Percentiles rank a stretch among this genome's conserved stretches.
Evolutionary conservation across 2,113 vertebrate species (phyloP).

Genomic region (Eleginops maclovinus): DNA sequence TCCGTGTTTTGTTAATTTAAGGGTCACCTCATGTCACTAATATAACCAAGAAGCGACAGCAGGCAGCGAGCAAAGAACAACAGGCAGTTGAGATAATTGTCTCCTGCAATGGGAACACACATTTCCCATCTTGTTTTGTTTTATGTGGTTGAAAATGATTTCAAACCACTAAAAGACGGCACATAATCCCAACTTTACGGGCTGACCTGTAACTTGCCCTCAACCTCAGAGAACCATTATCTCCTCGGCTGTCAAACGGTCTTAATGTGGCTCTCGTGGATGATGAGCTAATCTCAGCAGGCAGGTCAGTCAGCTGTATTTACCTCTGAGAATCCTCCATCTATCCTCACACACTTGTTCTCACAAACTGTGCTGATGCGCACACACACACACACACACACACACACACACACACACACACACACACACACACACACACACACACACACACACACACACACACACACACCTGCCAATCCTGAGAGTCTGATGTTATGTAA

Average conservation of each 20-base stretch:
- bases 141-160: slow-evolving; percentile 5
- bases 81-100: not conserved
- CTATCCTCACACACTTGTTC: slow-evolving; percentile 26
- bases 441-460: not conserved
- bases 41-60: slow-evolving; percentile 45
- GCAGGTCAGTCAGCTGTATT: slow-evolving; percentile 57
- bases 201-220: slow-evolving; percentile 26
- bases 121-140: not conserved
- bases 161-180: not conserved
- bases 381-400: slow-evolving; percentile 11
- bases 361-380: not conserved
- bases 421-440: slow-evolving; percentile 13
- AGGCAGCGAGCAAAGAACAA: not conserved
- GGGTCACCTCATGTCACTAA: slow-evolving; percentile 49
- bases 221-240: slow-evolving; percentile 34
- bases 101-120: not conserved
- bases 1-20: slow-evolving; percentile 59
- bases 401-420: not conserved
- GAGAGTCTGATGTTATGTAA: slow-evolving; percentile 51
- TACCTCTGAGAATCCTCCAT: slow-evolving; percentile 48
- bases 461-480: slow-evolving; percentile 29
- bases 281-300: slow-evolving; percentile 55
- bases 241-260: slow-evolving; percentile 35
- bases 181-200: slow-evolving; percentile 16
- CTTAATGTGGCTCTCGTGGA: slow-evolving; percentile 59